Evolutionary conservation across 2,888 invertebrate genomes (phyloP), one percentile per base, ranked within the genome.

Genomic region (Oscheius sp.): DNA sequence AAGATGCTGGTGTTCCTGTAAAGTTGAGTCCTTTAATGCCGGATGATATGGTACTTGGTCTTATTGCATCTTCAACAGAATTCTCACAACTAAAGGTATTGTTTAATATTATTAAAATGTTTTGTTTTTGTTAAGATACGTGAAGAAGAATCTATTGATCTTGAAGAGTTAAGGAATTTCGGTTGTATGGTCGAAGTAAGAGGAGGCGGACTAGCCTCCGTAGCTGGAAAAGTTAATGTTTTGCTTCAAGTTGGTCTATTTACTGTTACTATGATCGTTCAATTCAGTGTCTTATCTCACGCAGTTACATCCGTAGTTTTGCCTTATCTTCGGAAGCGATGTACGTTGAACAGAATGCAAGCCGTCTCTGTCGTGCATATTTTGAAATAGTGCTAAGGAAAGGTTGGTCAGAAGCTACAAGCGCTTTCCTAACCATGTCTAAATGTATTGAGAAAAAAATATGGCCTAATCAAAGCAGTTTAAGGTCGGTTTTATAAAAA

Each of bases 141-240:
- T 68, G 97, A 98, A 88, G 98, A 99, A 88, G 99, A 99, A 89
- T 89, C 96, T 83, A 92, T 93, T 16, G 98, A 99, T 89, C 89
- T 99, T 69, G 95, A 96, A 89, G 91, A 92, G 55, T 91, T 96
- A 21, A 91, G 92, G 41, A 90, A 91, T 41, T 91, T 92, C 18
- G 92, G 92, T 87, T 95, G 96, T 87, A 93, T 93, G 87, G 91
- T 95, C 35, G 91, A 92, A 29, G 93, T 94, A 0, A 92, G 92
- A 77, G 93, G 95, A 7, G 93, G 95, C 6, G 94, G 94, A 0
- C 92, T 93, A 1, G 96, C 96, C 88, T 95, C 95, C 89, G 92
- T 94, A 18, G 93, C 95, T 84, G 96, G 95, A 85, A 97, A 97
- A 92, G 96, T 96, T 45, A 96, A 96, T 89, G 95, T 96, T 81